Evolutionary conservation across 2,797 vertebrate genomes (phyloP), one percentile per base, ranked within the genome.

Genomic region (Columba guinea): DNA sequence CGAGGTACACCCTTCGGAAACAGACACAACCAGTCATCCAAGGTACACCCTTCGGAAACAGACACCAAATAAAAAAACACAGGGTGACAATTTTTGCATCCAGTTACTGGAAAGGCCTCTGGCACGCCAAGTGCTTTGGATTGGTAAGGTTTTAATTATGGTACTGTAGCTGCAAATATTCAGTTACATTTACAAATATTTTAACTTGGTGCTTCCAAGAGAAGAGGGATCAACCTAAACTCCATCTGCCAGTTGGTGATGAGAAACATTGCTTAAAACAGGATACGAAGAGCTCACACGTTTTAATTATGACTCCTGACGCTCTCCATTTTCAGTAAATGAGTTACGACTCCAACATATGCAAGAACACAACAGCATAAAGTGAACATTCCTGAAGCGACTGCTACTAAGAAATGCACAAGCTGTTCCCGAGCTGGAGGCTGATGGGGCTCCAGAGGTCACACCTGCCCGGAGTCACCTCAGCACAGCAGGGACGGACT

Each of bases 251-350:
- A 91, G 65, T 9, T 65, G 69, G 62, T 59, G 73, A 73, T 16
- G 48, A 68, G 84, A 90, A 90, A 89, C 77, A 81, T 82, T 94
- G 84, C 80, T 87, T 78, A 48, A 89, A 93, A 82, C 51, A 76
- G 64, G 79, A 34, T 80, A 64, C 5, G 15, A 88, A 88, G 73
- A 87, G 44, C 74, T 95, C 59, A 22, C 69, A 65, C 48, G 10
- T 52, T 85, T 77, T 89, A 78, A 90, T 79, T 60, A 49, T 18
- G 68, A 68, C 68, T 92, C 87, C 91, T 28, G 83, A 85, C 56
- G 62, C 55, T 80, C 62, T 77, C 87, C 94, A 64, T 94, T 96
- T 92, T 94, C 93, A 92, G 93, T 17, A 75, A 90, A 44, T 20
- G 63, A 89, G 58, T 92, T 94, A 80, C 0, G 0, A 77, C 64